phyloP scores from a whole-genome alignment of 2,797 vertebrate species.

The Chrosomus eos region DNA sequence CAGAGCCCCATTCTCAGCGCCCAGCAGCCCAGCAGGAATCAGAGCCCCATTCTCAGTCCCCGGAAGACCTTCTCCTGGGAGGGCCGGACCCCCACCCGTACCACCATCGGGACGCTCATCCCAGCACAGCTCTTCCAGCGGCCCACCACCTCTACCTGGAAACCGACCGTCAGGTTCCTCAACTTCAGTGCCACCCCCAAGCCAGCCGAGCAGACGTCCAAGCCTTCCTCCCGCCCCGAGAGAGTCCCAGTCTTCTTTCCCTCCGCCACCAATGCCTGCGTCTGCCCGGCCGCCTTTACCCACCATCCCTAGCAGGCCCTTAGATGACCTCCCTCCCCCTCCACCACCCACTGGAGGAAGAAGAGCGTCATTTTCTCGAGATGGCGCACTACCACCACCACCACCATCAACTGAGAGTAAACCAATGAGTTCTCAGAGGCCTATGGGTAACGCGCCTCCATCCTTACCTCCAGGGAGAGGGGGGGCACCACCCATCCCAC shows the following conservation, averaged over 20 bases:
- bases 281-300: constrained; percentile 80
- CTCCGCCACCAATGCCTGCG: constrained; percentile 70
- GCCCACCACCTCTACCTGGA: constrained; percentile 73
- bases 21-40: constrained; percentile 78
- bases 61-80: constrained; percentile 77
- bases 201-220: constrained; percentile 72
- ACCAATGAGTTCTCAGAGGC: constrained; percentile 56
- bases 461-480: constrained; percentile 84
- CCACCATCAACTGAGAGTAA: constrained; percentile 61
- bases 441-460: constrained; percentile 72
- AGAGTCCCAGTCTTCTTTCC: constrained; percentile 45
- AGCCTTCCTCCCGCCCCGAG: constrained; percentile 54
- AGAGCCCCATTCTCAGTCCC: constrained; percentile 80
- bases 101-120: constrained; percentile 83
- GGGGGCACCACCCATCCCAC: constrained; percentile 82
- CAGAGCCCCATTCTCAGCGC: constrained; percentile 80
- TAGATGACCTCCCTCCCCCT: constrained; percentile 74
- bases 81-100: constrained; percentile 79
- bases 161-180: constrained; percentile 69
- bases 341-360: constrained; percentile 79
- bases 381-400: constrained; percentile 70
- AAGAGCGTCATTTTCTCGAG: constrained; percentile 54
- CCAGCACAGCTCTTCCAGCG: constrained; percentile 73
- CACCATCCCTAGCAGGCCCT: constrained; percentile 72
- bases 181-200: constrained; percentile 62